phyloP scores from a whole-genome alignment of 2,888 invertebrate genomes.

The Catocala nupta region DNA sequence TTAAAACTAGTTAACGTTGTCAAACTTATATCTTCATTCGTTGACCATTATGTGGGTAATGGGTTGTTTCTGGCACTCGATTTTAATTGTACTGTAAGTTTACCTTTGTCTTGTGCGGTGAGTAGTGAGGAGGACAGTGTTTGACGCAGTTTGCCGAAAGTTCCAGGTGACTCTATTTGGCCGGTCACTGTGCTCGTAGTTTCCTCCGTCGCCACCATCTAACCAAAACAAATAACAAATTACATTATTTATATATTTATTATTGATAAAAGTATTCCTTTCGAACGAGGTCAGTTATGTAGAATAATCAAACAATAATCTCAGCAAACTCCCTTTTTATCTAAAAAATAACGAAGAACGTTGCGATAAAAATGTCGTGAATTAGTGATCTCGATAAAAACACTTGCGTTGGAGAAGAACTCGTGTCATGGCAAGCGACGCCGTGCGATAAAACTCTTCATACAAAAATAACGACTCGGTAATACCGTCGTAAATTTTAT shows the following conservation, averaged over 20 bases:
- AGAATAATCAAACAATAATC: constrained; percentile 8
- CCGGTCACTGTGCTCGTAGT: constrained; percentile 86
- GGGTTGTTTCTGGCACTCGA: neutral
- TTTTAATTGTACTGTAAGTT: constrained; percentile 15
- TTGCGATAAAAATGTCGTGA: constrained; percentile 52
- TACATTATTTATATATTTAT: neutral
- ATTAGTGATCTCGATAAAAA: constrained; percentile 67
- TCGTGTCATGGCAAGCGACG: constrained; percentile 70
- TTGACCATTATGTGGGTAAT: constrained; percentile 14
- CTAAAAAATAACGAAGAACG: constrained; percentile 35
- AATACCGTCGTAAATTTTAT: constrained; percentile 85
- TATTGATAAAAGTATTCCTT: neutral
- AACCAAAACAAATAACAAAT: constrained; percentile 52
- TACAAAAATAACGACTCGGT: constrained; percentile 84
- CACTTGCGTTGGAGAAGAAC: constrained; percentile 65
- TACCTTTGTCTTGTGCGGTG: constrained; percentile 95
- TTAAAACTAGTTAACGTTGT: constrained; percentile 47
- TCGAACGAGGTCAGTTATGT: neutral
- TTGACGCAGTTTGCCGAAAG: constrained; percentile 94
- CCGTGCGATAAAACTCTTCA: constrained; percentile 80
- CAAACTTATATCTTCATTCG: no score
- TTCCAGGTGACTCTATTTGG: constrained; percentile 90
- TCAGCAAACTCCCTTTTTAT: constrained; percentile 4
- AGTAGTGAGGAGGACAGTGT: constrained; percentile 93
- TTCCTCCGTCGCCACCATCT: constrained; percentile 96